These are phyloP conservation scores for Apis florea DNA, from an alignment of 1,140 invertebrate species.

Conservation along the genomic window DNA sequence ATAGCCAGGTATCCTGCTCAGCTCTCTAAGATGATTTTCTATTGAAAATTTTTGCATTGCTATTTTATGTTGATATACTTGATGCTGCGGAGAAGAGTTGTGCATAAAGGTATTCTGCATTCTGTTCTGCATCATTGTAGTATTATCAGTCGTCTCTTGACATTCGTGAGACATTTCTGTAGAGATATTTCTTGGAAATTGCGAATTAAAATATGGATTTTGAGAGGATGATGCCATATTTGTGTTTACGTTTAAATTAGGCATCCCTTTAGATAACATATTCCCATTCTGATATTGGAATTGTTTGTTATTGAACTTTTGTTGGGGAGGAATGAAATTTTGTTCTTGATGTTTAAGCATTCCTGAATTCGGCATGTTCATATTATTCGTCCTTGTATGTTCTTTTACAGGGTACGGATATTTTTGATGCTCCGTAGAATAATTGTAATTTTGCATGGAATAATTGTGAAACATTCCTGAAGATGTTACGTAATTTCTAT, in stretches of 20 bases:
- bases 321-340: conserved; percentile 63
- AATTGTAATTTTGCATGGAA: conserved; percentile 72
- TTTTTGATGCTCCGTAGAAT: conserved; percentile 72
- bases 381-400: conserved; percentile 64
- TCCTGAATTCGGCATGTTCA: conserved; percentile 55
- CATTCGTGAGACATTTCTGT: conserved; percentile 66
- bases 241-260: conserved; percentile 52
- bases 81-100: conserved; percentile 60
- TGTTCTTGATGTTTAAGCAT: conserved; percentile 75
- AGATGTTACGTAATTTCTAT: conserved; percentile 67
- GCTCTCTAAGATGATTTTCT: conserved; percentile 74
- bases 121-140: conserved; percentile 48
- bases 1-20: conserved; percentile 74
- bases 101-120: conserved; percentile 55
- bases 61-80: conserved; percentile 75
- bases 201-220: conserved; percentile 72
- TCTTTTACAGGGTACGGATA: conserved; percentile 73
- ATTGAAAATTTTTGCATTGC: conserved; percentile 73
- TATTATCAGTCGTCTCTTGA: conserved; percentile 59
- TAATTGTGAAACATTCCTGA: conserved; percentile 71
- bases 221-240: conserved; percentile 64
- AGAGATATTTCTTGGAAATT: conserved; percentile 57
- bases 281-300: conserved; percentile 67
- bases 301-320: conserved; percentile 72
- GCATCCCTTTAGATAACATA: conserved; percentile 63